Evolutionary conservation across 2,888 invertebrate genomes (phyloP), one percentile per base, ranked within the genome.

Genomic region (Maniola hyperantus): DNA sequence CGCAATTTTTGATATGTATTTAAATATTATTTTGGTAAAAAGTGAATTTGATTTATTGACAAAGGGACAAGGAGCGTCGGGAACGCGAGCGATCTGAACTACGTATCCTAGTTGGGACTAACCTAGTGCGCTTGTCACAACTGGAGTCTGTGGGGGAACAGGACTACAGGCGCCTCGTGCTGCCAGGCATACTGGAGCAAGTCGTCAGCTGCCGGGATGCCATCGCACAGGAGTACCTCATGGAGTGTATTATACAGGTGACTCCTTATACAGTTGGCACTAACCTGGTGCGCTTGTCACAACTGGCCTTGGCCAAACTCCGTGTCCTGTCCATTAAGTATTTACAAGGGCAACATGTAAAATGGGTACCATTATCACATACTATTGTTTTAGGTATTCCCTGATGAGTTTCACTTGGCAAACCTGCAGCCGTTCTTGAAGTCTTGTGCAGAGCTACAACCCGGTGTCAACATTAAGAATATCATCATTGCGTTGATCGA

Each of bases 211-310:
- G 99, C 82, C 93, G 98, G 71, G 99, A 99, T 91, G 97, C 99
- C 0, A 99, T 99, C 70, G 99, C 99, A 0, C 99, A 99, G 92
- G 99, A 99, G 91, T 99, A 99, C 87, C 94, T 99, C 26, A 99
- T 99, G 99, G 99, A 99, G 88, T 99, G 99, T 83, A 97, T 99
- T 68, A 99, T 99, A 84, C 99, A 99, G 94, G 98, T 96, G 13
- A 34, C 36, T 33, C 11, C 13, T 42, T 54, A 39, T 33, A 46
- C 10, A 50, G 99, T 99, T 0, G 99, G 99, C 7, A 99, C 99
- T 0, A 99, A 99, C 93, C 93, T 99, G 71, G 99, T 99, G 55
- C 94, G 99, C 0, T 93, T 99, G 13, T 98, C 99, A 44, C 99
- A 99, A 82, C 91, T 99, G 74, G 99, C 44, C 36, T 36, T n/a